Conservation (phyloP, 2,113 vertebrate species). For the Lycocorax pyrrhopterus region DNA sequence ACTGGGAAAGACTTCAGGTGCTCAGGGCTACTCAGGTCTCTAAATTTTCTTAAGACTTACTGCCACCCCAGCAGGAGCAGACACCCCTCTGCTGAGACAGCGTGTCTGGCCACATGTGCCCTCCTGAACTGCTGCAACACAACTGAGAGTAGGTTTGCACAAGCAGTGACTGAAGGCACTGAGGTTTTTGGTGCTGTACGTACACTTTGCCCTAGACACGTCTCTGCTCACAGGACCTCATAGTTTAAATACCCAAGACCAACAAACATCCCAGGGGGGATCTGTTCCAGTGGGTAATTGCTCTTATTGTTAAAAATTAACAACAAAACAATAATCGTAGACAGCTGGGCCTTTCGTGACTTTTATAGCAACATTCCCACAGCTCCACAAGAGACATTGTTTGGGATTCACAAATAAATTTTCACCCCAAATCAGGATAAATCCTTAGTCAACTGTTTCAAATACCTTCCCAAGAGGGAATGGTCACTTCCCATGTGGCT, state of each 20-base stretch:
- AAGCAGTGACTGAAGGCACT: neutral
- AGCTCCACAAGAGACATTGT: neutral
- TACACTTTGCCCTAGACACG: constrained; percentile 47
- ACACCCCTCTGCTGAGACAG: constrained; percentile 7
- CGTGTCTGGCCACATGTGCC: neutral
- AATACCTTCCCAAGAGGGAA: neutral
- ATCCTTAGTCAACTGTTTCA: neutral
- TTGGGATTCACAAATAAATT: constrained; percentile 28
- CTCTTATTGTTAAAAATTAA: constrained; percentile 63
- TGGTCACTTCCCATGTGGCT: neutral
- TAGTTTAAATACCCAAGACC: constrained; percentile 38
- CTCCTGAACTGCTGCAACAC: neutral
- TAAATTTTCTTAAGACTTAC: neutral
- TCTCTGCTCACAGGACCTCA: constrained; percentile 27
- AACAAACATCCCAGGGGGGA: constrained; percentile 8
- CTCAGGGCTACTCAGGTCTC: neutral
- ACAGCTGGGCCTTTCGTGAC: constrained; percentile 23
- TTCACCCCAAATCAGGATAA: constrained; percentile 44
- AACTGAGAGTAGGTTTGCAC: constrained; percentile 16
- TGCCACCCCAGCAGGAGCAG: neutral
- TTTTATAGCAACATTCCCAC: constrained; percentile 52
- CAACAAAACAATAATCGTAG: constrained; percentile 51
- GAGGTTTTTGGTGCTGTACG: accelerated
- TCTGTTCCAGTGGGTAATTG: constrained; percentile 40
- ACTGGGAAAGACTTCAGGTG: neutral